Conservation (phyloP, 2,113 vertebrate species). For the Zingel zingel region DNA sequence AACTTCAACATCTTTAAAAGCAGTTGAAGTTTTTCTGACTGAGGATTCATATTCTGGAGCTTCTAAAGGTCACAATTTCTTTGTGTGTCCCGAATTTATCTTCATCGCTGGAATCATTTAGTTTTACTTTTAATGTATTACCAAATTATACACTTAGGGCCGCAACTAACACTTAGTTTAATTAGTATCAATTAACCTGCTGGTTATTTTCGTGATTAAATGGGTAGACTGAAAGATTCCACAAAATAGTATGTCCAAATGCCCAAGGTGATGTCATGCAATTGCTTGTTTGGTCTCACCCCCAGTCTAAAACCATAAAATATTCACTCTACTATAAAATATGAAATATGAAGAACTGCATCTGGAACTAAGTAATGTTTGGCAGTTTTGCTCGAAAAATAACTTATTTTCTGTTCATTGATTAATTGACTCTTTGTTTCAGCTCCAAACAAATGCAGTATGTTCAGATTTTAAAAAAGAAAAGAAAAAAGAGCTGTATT, state of each 20-base stretch:
- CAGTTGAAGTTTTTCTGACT: constrained; percentile 40
- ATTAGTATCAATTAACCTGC: background rate
- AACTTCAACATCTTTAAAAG: constrained; percentile 58
- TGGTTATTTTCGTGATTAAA: background rate
- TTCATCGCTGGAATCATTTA: background rate
- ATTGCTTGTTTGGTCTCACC: background rate
- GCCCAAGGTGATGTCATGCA: background rate
- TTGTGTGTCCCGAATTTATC: background rate
- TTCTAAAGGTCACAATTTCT: constrained; percentile 5
- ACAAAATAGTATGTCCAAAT: background rate
- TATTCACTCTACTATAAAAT: background rate
- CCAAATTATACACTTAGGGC: background rate
- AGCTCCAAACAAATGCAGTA: background rate
- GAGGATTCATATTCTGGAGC: constrained; percentile 9
- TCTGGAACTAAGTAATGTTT: background rate
- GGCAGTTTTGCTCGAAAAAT: background rate
- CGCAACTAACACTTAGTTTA: background rate
- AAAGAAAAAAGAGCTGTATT: background rate
- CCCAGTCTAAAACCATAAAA: background rate
- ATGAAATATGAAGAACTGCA: background rate
- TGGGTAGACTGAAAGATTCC: background rate
- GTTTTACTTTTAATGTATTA: background rate
- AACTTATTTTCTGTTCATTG: background rate
- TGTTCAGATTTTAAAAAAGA: background rate
- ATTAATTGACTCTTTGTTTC: background rate